A percentile compares a stretch with the other conserved stretches of the same genome.
phyloP scores from a whole-genome alignment of 2,888 invertebrate genomes.

The Tromatobia lineatoria region DNA sequence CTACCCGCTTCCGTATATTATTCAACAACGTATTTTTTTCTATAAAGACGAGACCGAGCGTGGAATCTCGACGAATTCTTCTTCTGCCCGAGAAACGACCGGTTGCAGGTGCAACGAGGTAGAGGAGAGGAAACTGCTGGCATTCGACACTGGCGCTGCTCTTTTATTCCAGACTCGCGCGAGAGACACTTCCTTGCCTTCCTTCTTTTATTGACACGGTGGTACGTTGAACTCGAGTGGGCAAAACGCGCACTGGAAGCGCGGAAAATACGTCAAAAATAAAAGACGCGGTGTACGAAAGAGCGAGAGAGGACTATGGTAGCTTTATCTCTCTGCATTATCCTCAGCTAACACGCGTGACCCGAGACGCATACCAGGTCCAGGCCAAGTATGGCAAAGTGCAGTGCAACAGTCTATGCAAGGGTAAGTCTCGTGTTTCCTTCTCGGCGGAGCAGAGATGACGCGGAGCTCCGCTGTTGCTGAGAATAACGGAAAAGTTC shows the following conservation, averaged over 20 bases:
- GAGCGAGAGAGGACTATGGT: slow-evolving; percentile 57
- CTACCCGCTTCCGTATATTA: slow-evolving; percentile 16
- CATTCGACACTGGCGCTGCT: slow-evolving; percentile 50
- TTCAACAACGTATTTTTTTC: slow-evolving; percentile 56
- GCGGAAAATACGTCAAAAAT: slow-evolving; percentile 27
- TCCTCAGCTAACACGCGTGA: slow-evolving; percentile 80
- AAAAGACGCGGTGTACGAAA: slow-evolving; percentile 52
- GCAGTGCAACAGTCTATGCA: slow-evolving; percentile 44
- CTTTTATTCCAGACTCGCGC: slow-evolving; percentile 57
- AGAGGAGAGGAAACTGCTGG: background rate
- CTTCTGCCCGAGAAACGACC: slow-evolving; percentile 54
- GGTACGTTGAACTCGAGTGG: slow-evolving; percentile 56
- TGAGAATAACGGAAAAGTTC: slow-evolving; percentile 63
- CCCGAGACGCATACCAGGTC: slow-evolving; percentile 75
- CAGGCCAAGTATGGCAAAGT: slow-evolving; percentile 41
- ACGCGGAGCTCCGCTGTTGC: slow-evolving; percentile 33
- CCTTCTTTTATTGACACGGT: slow-evolving; percentile 16
- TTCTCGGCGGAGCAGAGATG: slow-evolving; percentile 61
- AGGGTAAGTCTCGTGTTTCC: slow-evolving; percentile 57
- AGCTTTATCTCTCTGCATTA: slow-evolving; percentile 77
- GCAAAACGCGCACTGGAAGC: slow-evolving; percentile 26
- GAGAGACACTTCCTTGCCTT: slow-evolving; percentile 50
- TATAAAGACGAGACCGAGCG: slow-evolving; percentile 51
- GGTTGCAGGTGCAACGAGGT: slow-evolving; percentile 33
- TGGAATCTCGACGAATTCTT: slow-evolving; percentile 69